Evolutionary conservation across 2,113 vertebrate genomes (phyloP), one percentile per base, ranked within the genome.

Genomic region (Hippocampus abdominalis): DNA sequence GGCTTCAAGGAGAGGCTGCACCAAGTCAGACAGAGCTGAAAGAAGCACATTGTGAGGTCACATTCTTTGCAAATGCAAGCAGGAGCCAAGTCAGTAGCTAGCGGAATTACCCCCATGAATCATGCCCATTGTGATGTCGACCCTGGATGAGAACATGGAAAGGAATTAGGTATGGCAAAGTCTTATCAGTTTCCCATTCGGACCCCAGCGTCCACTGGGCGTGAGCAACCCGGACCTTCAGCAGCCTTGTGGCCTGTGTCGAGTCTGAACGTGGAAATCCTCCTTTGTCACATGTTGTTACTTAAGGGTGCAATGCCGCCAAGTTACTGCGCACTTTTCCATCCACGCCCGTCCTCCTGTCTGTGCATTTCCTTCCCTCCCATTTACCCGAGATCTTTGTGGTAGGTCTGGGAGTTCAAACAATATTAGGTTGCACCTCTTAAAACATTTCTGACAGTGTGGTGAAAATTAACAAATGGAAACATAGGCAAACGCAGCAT

Each of bases 361-460:
- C 91, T 91, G 83, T 92, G 84, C 87, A 90, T 90, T 91, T 92
- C 91, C 90, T 92, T 91, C 88, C 87, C 89, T 89, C 81, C 86
- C 87, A 83, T 84, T 91, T 91, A 90, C 88, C 90, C 89, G 89
- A 91, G 88, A 92, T 92, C 92, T 92, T 92, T 91, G 91, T 91
- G 92, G 92, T 92, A 86, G 92, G 92, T 92, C 90, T 82, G 84
- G 87, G 89, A 91, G 91, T 91, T 92, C 90, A 90, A 82, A 89
- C 88, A 91, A 93, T 91, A 92, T 93, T 92, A 89, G 84, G 90
- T 92, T 92, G 91, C 91, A 92, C 89, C 90, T 92, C 90, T 90
- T 92, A 92, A 92, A 93, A 92, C 91, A 92, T 87, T 87, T 90
- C 88, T 89, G 87, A 81, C 90, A 90, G 87, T 90, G 91, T 86